phyloP scores from a whole-genome alignment of 1,140 invertebrate species.

The Grapholita molesta region DNA sequence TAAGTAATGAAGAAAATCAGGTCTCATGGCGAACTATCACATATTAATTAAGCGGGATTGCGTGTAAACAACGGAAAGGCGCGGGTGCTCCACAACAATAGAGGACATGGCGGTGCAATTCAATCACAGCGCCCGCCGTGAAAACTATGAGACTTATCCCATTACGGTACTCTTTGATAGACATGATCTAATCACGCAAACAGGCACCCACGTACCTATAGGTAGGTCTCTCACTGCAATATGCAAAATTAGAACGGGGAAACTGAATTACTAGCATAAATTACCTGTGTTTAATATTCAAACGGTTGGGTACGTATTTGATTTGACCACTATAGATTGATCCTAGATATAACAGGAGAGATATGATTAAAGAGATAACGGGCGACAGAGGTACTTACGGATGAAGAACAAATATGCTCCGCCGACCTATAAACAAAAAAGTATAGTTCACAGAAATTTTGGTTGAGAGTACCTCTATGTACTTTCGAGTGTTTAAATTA shows the following conservation, averaged over 20 bases:
- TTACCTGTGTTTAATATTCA: background rate
- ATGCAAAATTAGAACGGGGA: background rate
- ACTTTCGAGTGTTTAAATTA: too few species aligned
- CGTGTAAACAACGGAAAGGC: constrained; percentile 33
- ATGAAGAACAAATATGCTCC: too few species aligned
- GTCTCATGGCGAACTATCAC: constrained; percentile 9
- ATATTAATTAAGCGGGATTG: constrained; percentile 22
- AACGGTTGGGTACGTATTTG: background rate
- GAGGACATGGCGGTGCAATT: constrained; percentile 24
- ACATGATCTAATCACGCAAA: constrained; percentile 17
- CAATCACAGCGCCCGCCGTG: constrained; percentile 33
- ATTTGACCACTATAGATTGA: background rate
- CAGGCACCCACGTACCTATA: background rate
- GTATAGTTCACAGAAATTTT: too few species aligned
- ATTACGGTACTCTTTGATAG: constrained; percentile 32
- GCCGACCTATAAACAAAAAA: too few species aligned
- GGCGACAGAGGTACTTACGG: too few species aligned
- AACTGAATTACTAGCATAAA: background rate
- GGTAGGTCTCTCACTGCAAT: background rate
- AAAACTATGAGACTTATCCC: constrained; percentile 36
- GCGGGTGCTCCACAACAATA: constrained; percentile 33
- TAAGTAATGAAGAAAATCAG: constrained; percentile 8
- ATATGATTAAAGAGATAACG: background rate
- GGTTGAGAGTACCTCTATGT: too few species aligned
- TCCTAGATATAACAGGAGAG: background rate